Conservation (phyloP, 2,888 invertebrate species). For the Encarsia formosa region DNA sequence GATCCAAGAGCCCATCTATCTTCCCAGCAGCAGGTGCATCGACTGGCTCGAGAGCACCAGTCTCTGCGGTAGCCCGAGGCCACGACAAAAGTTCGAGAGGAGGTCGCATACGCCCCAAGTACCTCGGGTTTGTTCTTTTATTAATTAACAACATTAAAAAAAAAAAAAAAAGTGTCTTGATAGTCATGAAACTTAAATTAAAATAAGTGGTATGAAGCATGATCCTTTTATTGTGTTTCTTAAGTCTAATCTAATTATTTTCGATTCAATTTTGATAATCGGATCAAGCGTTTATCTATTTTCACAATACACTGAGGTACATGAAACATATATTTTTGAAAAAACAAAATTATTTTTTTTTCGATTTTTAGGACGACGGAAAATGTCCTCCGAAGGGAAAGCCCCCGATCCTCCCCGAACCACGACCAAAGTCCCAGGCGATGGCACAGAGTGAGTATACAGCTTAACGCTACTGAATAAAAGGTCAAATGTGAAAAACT, state of each 20-base stretch:
- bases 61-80: conserved; percentile 46
- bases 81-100: conserved; percentile 38
- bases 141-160: conserved; percentile 6
- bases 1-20: conserved; percentile 20
- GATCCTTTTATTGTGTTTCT: no score
- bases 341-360: neutral
- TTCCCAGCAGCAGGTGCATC: conserved; percentile 32
- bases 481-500: neutral
- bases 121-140: conserved; percentile 52
- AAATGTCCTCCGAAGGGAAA: conserved; percentile 34
- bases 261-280: neutral
- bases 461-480: neutral
- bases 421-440: conserved; percentile 52
- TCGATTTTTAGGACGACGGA: conserved; percentile 15
- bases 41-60: conserved; percentile 46
- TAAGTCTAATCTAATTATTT: no score
- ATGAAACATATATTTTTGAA: no score
- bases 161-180: no score
- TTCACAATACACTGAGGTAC: neutral
- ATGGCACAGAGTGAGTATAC: conserved; percentile 61
- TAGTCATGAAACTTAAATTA: no score
- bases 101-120: conserved; percentile 27
- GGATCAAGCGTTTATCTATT: neutral
- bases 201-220: no score
- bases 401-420: conserved; percentile 41